phyloP scores from a whole-genome alignment of 1,140 invertebrate genomes.

The Fragariocoptes setiger region DNA sequence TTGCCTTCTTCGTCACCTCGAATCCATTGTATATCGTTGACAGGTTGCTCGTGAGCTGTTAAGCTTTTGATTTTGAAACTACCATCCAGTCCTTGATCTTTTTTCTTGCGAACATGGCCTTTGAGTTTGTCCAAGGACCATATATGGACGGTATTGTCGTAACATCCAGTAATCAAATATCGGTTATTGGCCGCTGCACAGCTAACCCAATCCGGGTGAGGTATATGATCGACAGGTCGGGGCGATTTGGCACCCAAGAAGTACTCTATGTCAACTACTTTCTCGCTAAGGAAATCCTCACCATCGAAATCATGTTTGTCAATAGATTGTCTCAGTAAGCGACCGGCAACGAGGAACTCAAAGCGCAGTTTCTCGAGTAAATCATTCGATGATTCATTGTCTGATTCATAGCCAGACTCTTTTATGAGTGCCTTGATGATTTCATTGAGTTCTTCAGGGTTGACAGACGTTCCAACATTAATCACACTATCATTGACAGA shows the following conservation, averaged over 20 bases:
- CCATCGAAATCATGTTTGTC: slow-evolving; percentile 23
- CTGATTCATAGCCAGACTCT: not conserved
- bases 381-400: too few species aligned
- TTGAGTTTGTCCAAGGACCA: slow-evolving; percentile 57
- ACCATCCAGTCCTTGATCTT: not conserved
- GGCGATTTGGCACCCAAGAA: slow-evolving; percentile 54
- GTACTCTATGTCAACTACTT: slow-evolving; percentile 57
- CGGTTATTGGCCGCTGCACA: slow-evolving; percentile 35
- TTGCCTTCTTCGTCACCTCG: slow-evolving; percentile 18
- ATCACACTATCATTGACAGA: not conserved
- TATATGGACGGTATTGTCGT: slow-evolving; percentile 64
- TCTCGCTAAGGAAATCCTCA: slow-evolving; percentile 32
- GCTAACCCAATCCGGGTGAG: slow-evolving; percentile 85
- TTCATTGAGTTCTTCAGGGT: not conserved
- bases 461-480: not conserved
- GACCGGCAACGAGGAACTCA: not conserved
- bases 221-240: slow-evolving; percentile 50
- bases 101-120: not conserved
- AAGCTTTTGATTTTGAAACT: too few species aligned
- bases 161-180: slow-evolving; percentile 73
- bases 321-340: not conserved
- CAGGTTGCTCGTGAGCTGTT: slow-evolving; percentile 44
- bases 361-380: not conserved
- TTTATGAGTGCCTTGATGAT: not conserved
- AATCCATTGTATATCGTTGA: slow-evolving; percentile 63